Base-by-base conservation (phyloP, 2,797 vertebrate genomes). In the Tragelaphus eurycerus region DNA sequence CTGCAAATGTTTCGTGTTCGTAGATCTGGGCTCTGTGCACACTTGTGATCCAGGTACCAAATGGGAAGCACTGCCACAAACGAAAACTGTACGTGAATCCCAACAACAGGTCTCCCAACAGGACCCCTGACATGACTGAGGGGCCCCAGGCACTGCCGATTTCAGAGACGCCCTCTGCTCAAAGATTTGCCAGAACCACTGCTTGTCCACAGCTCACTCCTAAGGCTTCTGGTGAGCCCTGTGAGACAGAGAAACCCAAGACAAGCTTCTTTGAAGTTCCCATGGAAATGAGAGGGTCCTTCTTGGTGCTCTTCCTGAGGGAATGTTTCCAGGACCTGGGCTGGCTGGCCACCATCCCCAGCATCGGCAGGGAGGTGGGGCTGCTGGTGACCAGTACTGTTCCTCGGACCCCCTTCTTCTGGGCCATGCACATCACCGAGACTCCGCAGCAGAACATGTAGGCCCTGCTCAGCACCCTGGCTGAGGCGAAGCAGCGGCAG, bases 221-320 rank as follows among this genome's bases (percentile, higher is more conserved):
- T 46, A 27, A 29, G 27, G 86, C 84, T 31, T 25, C 89, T 5
- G 3, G 31, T 11, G n/a, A 38, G 0, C 3, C 48, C 38, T 0
- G 1, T 55, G 31, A 84, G 57, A 25, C 43, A 2, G 67, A 76
- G 84, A 59, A n/a, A 50, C 64, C 4, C 13, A 86, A 59, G 60
- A 31, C 74, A 43, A 46, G 83, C 62, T 16, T 38, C 34, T 95
- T 64, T 17, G 87, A 62, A 4, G 89, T 96, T 82, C 97, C 94
- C 17, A 17, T 92, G 64, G 98, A 98, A 79, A 97, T 97, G 97
- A 98, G 97, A 71, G 60, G 96, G 1, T 84, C 62, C 34, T 97
- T 96, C 64, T 57, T 97, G 11, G n/a, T 52, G 25, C 60, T 64
- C 11, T 79, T 97, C 57, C 90, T 97, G 60, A 62, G 21, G 29